Evolutionary conservation across 2,797 vertebrate species (phyloP), one percentile per base, ranked within the genome.

Genomic region (Champsocephalus esox): DNA sequence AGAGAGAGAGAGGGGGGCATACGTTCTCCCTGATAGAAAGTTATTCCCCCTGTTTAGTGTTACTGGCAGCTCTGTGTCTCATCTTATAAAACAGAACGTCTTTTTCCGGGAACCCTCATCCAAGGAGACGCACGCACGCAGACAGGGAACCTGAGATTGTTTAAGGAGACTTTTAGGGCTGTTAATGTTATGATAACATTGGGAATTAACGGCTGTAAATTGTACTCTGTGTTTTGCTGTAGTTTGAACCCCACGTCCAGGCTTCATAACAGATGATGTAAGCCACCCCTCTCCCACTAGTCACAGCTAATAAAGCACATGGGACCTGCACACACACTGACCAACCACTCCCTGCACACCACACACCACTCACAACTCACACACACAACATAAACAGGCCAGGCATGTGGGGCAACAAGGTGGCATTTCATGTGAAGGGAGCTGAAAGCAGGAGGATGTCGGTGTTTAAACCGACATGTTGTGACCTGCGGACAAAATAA

Each of bases 261-360:
- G 59, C 65, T 84, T 77, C 77, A 79, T 88, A 83, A 86, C 85
- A 77, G 73, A 85, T 88, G 83, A 92, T 71, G 87, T 89, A 86
- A 88, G 11, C 64, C 66, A 24, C n/a, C 73, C 32, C 51, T 77
- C 79, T 84, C 73, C 78, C 48, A 17, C 72, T 46, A 73, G 70
- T 82, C 80, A 70, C 88, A 86, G 80, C 60, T 89, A 87, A 86
- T 85, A 82, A 84, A 91, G 59, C 72, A 67, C 75, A 38, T 48
- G 82, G 73, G 84, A 72, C 67, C 59, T 65, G 49, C 54, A 4
- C 52, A 43, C 73, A 68, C 67, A 54, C 73, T 82, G 66, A 78
- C 69, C 62, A 65, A 67, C 73, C 70, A 69, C 79, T 79, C 34
- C 57, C 66, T 66, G 1, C 65, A 49, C 19, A 32, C 45, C 46